phyloP scores from a whole-genome alignment of 2,888 invertebrate species.

The Crioceris asparagi region DNA sequence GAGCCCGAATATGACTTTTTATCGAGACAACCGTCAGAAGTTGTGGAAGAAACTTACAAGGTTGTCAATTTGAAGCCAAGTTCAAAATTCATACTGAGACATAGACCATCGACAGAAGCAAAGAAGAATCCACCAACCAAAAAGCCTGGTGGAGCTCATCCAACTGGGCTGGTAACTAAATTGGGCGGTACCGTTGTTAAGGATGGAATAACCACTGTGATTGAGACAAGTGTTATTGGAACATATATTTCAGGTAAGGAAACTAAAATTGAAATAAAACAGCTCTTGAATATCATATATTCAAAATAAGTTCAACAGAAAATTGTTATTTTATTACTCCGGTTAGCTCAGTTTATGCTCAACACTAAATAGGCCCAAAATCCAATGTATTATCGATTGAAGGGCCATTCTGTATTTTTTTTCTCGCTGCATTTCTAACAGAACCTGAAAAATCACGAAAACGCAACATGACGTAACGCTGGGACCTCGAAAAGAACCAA shows the following conservation, averaged over 20 bases:
- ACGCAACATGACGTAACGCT: too few species aligned
- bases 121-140: constrained; percentile 36
- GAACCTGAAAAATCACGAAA: too few species aligned
- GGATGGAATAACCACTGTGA: constrained; percentile 73
- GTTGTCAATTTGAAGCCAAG: constrained; percentile 71
- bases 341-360: too few species aligned
- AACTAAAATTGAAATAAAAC: too few species aligned
- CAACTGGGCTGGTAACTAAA: constrained; percentile 72
- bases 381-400: too few species aligned
- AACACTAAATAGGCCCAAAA: too few species aligned
- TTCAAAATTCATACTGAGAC: constrained; percentile 43
- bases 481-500: too few species aligned
- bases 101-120: constrained; percentile 36
- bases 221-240: constrained; percentile 82
- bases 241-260: constrained; percentile 74
- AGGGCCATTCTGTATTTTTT: too few species aligned
- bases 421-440: too few species aligned
- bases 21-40: constrained; percentile 74
- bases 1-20: constrained; percentile 64
- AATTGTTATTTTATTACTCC: too few species aligned
- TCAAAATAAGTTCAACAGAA: too few species aligned
- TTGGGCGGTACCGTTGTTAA: constrained; percentile 72
- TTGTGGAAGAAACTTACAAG: constrained; percentile 76
- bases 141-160: constrained; percentile 53
- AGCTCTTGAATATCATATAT: too few species aligned